Evolutionary conservation across 2,888 invertebrate species (phyloP).

Genomic region (Rhagonycha lutea): DNA sequence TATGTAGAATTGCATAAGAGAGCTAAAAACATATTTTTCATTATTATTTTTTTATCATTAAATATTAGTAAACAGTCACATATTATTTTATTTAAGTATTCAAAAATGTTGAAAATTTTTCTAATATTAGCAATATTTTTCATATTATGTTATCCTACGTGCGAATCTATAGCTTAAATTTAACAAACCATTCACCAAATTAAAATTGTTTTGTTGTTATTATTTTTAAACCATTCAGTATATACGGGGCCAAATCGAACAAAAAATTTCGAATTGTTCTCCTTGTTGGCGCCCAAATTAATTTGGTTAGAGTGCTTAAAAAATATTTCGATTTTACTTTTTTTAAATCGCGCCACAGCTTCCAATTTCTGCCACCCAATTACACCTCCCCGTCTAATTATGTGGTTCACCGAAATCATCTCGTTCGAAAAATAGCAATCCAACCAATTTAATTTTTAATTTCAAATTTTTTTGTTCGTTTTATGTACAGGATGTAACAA

Average conservation of each 20-base stretch:
- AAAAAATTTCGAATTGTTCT: neutral
- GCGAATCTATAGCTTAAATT: slow-evolving; percentile 17
- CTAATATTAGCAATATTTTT: slow-evolving; percentile 21
- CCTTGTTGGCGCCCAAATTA: too few species aligned
- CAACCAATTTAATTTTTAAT: too few species aligned
- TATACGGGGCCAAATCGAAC: neutral
- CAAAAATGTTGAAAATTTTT: slow-evolving; percentile 38
- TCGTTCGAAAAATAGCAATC: too few species aligned
- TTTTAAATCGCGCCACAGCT: too few species aligned
- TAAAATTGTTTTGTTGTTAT: neutral
- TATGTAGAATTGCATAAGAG: slow-evolving; percentile 40
- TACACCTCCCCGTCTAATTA: too few species aligned
- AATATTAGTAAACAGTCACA: slow-evolving; percentile 47
- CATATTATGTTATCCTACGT: slow-evolving; percentile 9
- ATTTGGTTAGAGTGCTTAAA: too few species aligned
- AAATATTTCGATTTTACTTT: too few species aligned
- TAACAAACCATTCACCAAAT: slow-evolving; percentile 8
- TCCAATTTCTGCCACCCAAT: too few species aligned
- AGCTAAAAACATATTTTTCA: slow-evolving; percentile 49
- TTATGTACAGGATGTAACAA: too few species aligned
- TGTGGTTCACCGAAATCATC: too few species aligned
- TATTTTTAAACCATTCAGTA: neutral
- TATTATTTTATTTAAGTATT: slow-evolving; percentile 38
- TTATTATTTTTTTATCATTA: slow-evolving; percentile 24
- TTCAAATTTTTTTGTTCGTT: too few species aligned